Evolutionary conservation across 2,888 invertebrate genomes (phyloP), one percentile per base, ranked within the genome.

Genomic region (Eupsilia transversa): DNA sequence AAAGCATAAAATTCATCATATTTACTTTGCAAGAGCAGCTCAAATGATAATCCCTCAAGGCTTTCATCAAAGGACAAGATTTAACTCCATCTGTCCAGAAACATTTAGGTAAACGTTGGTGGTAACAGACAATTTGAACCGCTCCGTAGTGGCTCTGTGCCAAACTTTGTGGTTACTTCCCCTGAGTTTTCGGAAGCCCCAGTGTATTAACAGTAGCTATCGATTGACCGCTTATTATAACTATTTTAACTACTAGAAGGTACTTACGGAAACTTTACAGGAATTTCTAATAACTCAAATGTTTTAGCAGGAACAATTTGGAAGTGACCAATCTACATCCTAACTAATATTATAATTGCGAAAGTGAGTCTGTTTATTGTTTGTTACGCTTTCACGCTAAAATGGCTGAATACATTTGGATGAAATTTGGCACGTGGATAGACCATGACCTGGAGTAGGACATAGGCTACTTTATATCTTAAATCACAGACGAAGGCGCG

Each of bases 81-180:
- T 72, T 71, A 77, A 74, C 66, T 79, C 30, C 57, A 35, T 79
- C 73, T 74, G 77, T 79, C 72, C 52, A 75, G 46, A 60, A 86
- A 78, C 83, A 82, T 85, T 87, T 77, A 79, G 82, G 74, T 86
- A 78, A 81, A 82, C 80, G 69, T 86, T 83, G 75, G 84, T 73
- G 89, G 87, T 87, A 61, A 61, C 66, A 77, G 79, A 79, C 70
- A 71, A 83, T 76, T 86, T 84, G 83, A 80, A 80, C 82, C 79
- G 83, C 75, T 81, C 72, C 69, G 73, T 64, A 80, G 86, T 88
- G 88, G 89, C 89, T 83, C 71, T 60, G 84, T 83, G 86, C 86
- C 88, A 90, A 90, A 89, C 81, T 88, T 85, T 87, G 83, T 64
- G 86, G 86, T 78, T 67, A 71, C 75, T 74, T 83, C 84, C 80